Percentiles rank a stretch among this genome's conserved stretches.
Evolutionary conservation across 2,797 vertebrate species (phyloP).

Genomic region (Heliangelus exortis): DNA sequence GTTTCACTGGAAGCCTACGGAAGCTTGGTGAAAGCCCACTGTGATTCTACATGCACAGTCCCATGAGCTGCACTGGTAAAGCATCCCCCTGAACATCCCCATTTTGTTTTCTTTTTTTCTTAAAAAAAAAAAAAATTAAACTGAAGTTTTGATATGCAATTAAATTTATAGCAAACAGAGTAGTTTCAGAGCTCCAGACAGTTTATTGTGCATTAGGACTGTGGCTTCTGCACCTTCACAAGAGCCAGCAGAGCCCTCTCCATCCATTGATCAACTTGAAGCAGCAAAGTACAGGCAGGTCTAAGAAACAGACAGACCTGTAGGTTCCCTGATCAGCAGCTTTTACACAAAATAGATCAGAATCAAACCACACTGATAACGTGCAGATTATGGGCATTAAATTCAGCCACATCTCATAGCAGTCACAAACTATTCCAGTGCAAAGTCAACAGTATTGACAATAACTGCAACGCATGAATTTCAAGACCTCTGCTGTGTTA

Average conservation of each 20-base stretch:
- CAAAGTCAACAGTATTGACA: conserved; percentile 41
- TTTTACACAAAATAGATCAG: background rate
- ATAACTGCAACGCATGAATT: conserved; percentile 16
- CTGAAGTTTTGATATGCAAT: background rate
- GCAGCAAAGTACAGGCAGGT: background rate
- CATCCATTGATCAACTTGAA: background rate
- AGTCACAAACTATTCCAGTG: conserved; percentile 1
- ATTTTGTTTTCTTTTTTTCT: too few relatives aligned
- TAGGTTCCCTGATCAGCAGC: conserved; percentile 1
- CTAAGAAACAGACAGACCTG: background rate
- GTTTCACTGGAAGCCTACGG: background rate
- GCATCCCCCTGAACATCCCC: background rate
- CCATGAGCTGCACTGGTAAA: background rate
- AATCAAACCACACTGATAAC: background rate
- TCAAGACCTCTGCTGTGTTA: background rate
- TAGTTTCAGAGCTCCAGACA: background rate
- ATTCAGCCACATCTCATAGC: conserved; percentile 35
- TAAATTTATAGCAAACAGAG: background rate
- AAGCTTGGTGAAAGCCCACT: background rate
- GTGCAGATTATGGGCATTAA: conserved; percentile 9
- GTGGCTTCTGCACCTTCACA: background rate
- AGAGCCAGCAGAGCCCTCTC: background rate
- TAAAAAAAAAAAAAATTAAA: too few relatives aligned
- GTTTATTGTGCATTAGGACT: background rate
- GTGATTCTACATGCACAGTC: rapidly evolving